phyloP scores from a whole-genome alignment of 2,797 vertebrate species.

The Rousettus madagascariensis region DNA sequence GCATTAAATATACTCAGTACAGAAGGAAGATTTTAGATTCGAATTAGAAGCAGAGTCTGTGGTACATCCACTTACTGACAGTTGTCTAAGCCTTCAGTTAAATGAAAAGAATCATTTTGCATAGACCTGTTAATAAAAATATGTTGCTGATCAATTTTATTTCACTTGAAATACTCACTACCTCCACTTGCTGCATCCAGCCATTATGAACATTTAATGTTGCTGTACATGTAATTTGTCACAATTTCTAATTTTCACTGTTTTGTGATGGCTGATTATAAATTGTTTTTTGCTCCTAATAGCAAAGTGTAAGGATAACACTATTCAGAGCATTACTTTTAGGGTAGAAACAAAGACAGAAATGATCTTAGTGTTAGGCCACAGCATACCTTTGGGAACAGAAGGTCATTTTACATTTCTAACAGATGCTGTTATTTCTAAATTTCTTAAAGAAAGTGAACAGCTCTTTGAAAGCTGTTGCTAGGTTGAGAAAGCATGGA shows the following conservation, averaged over 20 bases:
- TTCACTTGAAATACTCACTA: background rate
- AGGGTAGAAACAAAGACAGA: background rate
- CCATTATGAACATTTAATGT: background rate
- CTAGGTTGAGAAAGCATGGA: background rate
- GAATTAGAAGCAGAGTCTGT: background rate
- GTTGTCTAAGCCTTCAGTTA: background rate
- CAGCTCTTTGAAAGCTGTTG: constrained; percentile 16
- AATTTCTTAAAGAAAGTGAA: constrained; percentile 26
- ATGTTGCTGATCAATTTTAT: background rate
- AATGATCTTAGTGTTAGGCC: background rate
- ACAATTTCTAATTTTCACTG: constrained; percentile 2
- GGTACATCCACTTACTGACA: background rate
- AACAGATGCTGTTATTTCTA: background rate
- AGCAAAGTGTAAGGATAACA: background rate
- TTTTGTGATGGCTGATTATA: background rate
- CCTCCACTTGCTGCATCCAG: background rate
- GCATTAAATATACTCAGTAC: background rate
- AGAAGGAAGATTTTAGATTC: background rate
- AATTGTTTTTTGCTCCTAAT: background rate
- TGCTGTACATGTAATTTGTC: background rate
- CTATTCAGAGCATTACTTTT: constrained; percentile 11
- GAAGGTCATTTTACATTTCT: constrained; percentile 26
- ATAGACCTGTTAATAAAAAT: background rate
- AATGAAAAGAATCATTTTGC: background rate
- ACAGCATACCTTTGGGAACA: background rate